phyloP scores from a whole-genome alignment of 2,888 invertebrate genomes.

The Euzophera pinguis region DNA sequence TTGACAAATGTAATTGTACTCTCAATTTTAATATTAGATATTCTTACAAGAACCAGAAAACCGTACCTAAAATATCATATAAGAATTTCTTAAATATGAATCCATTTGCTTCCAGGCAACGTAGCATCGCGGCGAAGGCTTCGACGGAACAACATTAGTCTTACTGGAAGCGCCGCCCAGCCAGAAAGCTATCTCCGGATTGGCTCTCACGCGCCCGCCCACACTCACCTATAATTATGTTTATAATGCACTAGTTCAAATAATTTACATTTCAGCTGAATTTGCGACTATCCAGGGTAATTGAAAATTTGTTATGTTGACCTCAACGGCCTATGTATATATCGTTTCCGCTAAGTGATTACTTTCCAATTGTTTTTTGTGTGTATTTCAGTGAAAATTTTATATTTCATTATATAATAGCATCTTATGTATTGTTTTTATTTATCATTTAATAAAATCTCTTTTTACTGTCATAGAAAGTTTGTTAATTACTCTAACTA shows the following conservation, averaged over 20 bases:
- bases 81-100: neutral
- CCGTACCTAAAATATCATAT: constrained; percentile 7
- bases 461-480: too few relatives aligned
- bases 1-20: too few relatives aligned
- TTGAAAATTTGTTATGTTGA: constrained; percentile 80
- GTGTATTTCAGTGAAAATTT: neutral
- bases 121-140: constrained; percentile 57
- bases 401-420: too few relatives aligned
- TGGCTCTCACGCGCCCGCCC: constrained; percentile 63
- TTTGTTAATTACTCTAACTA: too few relatives aligned
- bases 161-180: constrained; percentile 65
- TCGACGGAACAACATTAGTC: constrained; percentile 73
- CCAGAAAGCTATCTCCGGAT: constrained; percentile 46
- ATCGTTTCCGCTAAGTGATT: constrained; percentile 54
- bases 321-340: constrained; percentile 55
- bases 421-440: too few relatives aligned
- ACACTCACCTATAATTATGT: constrained; percentile 75
- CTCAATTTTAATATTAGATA: neutral
- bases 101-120: constrained; percentile 29
- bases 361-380: constrained; percentile 37
- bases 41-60: constrained; percentile 10
- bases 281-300: constrained; percentile 76
- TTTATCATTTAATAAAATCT: too few relatives aligned
- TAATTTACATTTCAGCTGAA: constrained; percentile 79
- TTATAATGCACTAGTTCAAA: constrained; percentile 77